Evolutionary conservation across 2,113 vertebrate species (phyloP), one percentile per base, ranked within the genome.

Genomic region (Campylomormyrus tamandua): DNA sequence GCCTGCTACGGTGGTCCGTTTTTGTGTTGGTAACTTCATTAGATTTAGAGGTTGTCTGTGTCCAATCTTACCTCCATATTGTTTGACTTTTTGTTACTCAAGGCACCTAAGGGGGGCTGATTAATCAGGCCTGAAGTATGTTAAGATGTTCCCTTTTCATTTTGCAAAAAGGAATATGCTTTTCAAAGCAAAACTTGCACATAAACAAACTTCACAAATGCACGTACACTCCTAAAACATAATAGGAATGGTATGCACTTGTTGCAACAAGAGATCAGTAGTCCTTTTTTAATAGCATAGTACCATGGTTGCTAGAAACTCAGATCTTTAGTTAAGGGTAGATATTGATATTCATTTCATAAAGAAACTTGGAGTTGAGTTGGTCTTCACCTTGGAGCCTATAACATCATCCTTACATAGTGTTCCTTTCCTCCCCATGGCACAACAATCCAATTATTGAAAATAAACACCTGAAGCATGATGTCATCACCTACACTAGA

Each of bases 401-500:
- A 77, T 87, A 80, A 87, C 58, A 5, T 74, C 42, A 87, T 77
- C 66, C 11, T 42, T 5, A 53, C 48, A 87, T 17, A 19, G 84
- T 48, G 58, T 87, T 1, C 70, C 27, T 31, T 48, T 42, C 35
- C 21, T 27, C 39, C 5, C 17, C 42, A 3, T 19, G 17, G 5
- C 84, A 53, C 84, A 87, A 90, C 35, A 58, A 46, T 86, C n/a
- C 66, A 58, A 70, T 74, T 90, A 87, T 66, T 45, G 45, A 13
- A 93, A 91, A 93, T 90, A 88, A 92, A 91, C 66, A 70, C 86
- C 90, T 92, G 80, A 88, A 70, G 90, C 66, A 94, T 94, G 94
- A 96, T 94, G 93, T 94, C 93, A 95, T 92, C 84, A 88, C 13
- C 92, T 77, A 92, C 91, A 83, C 87, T 89, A 91, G 92, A 95